A percentile compares a stretch with the other conserved stretches of the same genome.
Conservation (phyloP, 1,140 invertebrate species). For the Drosophila eugracilis region DNA sequence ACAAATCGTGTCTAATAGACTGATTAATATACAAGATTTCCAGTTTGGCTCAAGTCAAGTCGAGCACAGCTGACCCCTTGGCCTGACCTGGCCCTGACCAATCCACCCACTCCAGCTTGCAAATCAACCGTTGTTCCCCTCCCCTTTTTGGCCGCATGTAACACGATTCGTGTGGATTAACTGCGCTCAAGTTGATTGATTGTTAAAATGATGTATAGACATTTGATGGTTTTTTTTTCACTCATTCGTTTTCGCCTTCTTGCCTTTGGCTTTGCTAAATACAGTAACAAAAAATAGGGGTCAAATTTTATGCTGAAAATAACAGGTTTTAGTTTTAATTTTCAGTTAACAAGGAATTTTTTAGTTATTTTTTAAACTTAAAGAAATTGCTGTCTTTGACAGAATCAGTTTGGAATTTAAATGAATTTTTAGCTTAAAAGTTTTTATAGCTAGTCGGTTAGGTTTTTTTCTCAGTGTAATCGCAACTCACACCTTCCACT, state of each 20-base stretch:
- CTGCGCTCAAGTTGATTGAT: slow-evolving; percentile 80
- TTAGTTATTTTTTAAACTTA: neutral
- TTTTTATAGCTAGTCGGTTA: too few relatives aligned
- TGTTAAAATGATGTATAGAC: slow-evolving; percentile 80
- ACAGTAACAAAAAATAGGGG: slow-evolving; percentile 6
- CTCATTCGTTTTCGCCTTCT: slow-evolving; percentile 31
- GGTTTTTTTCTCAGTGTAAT: slow-evolving; percentile 14
- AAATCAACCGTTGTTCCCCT: neutral
- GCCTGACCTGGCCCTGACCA: too few relatives aligned
- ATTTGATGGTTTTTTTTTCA: slow-evolving; percentile 69
- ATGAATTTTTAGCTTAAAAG: neutral
- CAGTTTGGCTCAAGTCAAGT: slow-evolving; percentile 66
- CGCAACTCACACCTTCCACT: slow-evolving; percentile 14
- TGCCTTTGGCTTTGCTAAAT: slow-evolving; percentile 7
- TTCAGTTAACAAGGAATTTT: neutral
- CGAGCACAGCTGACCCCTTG: slow-evolving; percentile 31
- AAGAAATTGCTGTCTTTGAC: too few relatives aligned
- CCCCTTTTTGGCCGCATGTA: slow-evolving; percentile 56
- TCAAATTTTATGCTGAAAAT: too few relatives aligned
- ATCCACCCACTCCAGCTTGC: slow-evolving; percentile 12
- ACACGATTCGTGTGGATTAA: slow-evolving; percentile 80
- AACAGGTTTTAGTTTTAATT: neutral
- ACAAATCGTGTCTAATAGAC: slow-evolving; percentile 82
- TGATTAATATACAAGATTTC: slow-evolving; percentile 81
- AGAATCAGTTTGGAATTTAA: neutral